phyloP scores from a whole-genome alignment of 2,113 vertebrate genomes.

The Gnathonemus echidnorhynchus region DNA sequence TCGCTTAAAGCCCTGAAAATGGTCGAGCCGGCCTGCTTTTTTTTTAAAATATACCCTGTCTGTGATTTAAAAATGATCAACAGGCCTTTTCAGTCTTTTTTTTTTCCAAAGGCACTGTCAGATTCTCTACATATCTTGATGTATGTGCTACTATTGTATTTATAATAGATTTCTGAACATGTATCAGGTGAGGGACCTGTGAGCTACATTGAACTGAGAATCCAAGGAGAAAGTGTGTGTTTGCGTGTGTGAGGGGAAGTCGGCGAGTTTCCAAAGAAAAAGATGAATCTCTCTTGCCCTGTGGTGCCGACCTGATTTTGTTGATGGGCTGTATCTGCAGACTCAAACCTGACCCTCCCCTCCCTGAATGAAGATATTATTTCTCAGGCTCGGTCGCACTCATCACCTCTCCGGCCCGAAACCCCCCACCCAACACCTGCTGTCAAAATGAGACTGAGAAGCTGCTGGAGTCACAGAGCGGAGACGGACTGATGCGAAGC shows the following conservation, averaged over 20 bases:
- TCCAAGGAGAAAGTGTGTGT: background rate
- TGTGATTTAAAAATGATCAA: background rate
- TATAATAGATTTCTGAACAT: background rate
- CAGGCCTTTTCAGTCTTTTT: background rate
- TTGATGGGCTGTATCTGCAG: background rate
- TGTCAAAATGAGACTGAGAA: background rate
- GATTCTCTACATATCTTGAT: background rate
- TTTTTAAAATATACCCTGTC: background rate
- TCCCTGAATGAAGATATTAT: background rate
- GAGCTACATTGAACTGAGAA: background rate
- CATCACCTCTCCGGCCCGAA: background rate
- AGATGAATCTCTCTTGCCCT: background rate
- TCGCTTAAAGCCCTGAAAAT: background rate
- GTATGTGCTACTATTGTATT: background rate
- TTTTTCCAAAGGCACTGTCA: background rate
- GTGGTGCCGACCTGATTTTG: background rate
- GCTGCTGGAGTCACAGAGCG: background rate
- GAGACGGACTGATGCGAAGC: background rate
- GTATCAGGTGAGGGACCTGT: background rate
- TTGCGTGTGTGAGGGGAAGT: background rate
- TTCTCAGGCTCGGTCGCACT: background rate
- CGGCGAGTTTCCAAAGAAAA: background rate
- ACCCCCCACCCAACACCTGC: background rate
- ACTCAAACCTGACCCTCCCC: background rate
- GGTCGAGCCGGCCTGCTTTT: background rate